phyloP scores from a whole-genome alignment of 1,140 invertebrate genomes.

The Paralvinella palmiformis region DNA sequence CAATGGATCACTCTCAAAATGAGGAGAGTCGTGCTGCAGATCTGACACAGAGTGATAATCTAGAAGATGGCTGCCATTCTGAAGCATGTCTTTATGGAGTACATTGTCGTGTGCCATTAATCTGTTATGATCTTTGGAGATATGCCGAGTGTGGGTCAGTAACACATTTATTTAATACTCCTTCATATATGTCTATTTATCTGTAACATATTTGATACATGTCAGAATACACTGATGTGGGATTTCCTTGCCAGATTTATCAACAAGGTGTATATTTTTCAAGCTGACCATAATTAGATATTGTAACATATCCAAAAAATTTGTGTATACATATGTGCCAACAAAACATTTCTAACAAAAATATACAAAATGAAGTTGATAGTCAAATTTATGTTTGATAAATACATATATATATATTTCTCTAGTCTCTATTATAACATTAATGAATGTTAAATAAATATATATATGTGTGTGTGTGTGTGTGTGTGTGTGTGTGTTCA shows the following conservation, averaged over 20 bases:
- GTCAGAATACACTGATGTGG: not conserved
- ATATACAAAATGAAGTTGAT: no score
- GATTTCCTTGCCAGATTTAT: not conserved
- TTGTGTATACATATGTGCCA: no score
- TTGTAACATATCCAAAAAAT: no score
- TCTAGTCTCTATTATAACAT: no score
- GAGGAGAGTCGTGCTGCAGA: constrained; percentile 59
- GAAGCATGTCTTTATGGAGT: constrained; percentile 82
- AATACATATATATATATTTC: no score
- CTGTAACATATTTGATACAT: not conserved
- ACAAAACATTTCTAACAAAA: no score
- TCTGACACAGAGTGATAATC: constrained; percentile 74
- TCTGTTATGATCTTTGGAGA: constrained; percentile 91
- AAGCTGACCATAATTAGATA: no score
- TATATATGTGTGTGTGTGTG: no score
- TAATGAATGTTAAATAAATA: no score
- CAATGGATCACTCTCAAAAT: constrained; percentile 87
- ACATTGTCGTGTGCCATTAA: constrained; percentile 85
- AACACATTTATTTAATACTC: not conserved
- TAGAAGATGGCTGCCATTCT: constrained; percentile 84
- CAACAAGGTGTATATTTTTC: no score
- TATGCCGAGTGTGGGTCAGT: constrained; percentile 92
- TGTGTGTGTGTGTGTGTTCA: no score
- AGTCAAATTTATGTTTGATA: no score
- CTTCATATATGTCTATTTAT: not conserved